Base-by-base conservation (phyloP, 2,113 vertebrate species). In the Mormyrus iriodes region DNA sequence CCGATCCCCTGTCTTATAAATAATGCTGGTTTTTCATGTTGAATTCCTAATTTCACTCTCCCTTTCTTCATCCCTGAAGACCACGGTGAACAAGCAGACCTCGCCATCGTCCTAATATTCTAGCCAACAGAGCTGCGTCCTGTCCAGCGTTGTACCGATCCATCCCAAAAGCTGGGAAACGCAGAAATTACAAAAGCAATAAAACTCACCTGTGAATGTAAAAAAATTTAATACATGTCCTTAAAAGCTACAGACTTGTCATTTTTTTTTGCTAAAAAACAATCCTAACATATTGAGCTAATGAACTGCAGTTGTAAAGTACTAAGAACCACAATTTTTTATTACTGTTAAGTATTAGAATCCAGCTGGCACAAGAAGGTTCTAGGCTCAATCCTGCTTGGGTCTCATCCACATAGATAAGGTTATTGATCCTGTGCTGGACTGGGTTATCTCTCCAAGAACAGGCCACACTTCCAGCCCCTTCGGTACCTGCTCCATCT, bases 1-100 rank as follows among this genome's bases (percentile, higher is more conserved):
- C 90, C 90, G 88, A 91, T 93, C 94, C 93, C 88, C 73, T 55
- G 82, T 85, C 93, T 96, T 93, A 96, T 96, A 96, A 96, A 96
- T 96, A 95, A 95, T 96, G 94, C 91, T 89, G 61, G 92, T 91
- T 94, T 84, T 94, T 96, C 95, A 95, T 95, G 95, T 95, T 96
- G 92, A 96, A 96, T 96, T 94, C 94, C 93, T 96, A 95, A 96
- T 95, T 96, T 94, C 83, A 6, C 85, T 21, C 19, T 49, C 90
- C 88, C 93, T 92, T 93, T 93, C 93, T 94, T 93, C 94, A 94
- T 94, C 94, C 93, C 93, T 93, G 92, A 95, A 94, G 94, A 96
- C 95, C 94, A 92, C 90, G 91, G 92, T 93, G 92, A 88, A 91
- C 95, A 94, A 87, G 91, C 95, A 94, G 49, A 82, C 61, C 61